These are phyloP conservation scores for Drosophila sp. DNA, from an alignment of 1,140 invertebrate genomes.

Conservation along the genomic window DNA sequence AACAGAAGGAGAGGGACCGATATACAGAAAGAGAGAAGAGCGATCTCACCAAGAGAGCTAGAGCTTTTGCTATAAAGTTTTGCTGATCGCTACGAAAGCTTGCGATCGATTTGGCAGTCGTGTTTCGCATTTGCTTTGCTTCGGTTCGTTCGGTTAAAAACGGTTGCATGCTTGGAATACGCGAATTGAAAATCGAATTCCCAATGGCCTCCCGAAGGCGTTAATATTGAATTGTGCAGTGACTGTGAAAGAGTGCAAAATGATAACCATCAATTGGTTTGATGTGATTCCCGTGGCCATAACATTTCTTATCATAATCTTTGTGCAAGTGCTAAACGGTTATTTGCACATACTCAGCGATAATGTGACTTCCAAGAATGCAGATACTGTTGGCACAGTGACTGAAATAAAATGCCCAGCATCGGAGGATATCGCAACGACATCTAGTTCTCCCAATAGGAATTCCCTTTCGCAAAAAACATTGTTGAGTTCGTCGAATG, in stretches of 20 bases:
- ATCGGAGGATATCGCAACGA: slow-evolving; percentile 25
- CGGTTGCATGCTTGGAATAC: background rate
- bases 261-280: slow-evolving; percentile 70
- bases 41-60: slow-evolving; percentile 28
- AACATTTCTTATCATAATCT: slow-evolving; percentile 57
- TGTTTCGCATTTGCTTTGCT: slow-evolving; percentile 52
- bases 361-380: slow-evolving; percentile 27
- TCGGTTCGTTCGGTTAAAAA: slow-evolving; percentile 18
- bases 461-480: slow-evolving; percentile 11
- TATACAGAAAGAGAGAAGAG: slow-evolving; percentile 34
- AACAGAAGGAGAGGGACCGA: slow-evolving; percentile 8
- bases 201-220: slow-evolving; percentile 23
- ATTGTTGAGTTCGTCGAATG: slow-evolving; percentile 36
- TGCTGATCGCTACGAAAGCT: slow-evolving; percentile 28
- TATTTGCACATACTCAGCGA: slow-evolving; percentile 65
- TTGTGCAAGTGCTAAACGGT: slow-evolving; percentile 74
- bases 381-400: slow-evolving; percentile 35
- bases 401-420: slow-evolving; percentile 14
- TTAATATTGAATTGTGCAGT: slow-evolving; percentile 24
- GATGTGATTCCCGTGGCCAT: slow-evolving; percentile 67
- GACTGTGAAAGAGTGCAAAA: slow-evolving; percentile 39
- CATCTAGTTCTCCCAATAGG: slow-evolving; percentile 12
- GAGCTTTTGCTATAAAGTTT: slow-evolving; percentile 54
- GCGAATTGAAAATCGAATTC: background rate
- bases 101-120: slow-evolving; percentile 41